These are phyloP conservation scores for Xyrichtys novacula DNA, from an alignment of 2,797 vertebrate genomes.

Conservation along the genomic window DNA sequence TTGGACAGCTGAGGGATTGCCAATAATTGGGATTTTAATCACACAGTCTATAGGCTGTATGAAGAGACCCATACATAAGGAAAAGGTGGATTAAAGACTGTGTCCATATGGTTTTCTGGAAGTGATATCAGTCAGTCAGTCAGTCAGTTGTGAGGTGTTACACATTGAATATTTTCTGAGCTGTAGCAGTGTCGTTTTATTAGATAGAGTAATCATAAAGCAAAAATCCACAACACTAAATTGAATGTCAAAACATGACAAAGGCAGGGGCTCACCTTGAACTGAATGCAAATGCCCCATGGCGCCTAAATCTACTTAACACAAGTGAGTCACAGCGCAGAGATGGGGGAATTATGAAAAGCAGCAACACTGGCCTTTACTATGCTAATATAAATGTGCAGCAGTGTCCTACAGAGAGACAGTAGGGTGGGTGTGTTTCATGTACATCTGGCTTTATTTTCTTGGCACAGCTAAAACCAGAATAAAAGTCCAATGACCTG, in stretches of 20 bases:
- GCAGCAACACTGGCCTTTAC: slow-evolving; percentile 75
- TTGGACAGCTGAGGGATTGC: slow-evolving; percentile 52
- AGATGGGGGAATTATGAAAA: slow-evolving; percentile 66
- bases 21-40: slow-evolving; percentile 73
- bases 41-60: slow-evolving; percentile 51
- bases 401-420: slow-evolving; percentile 64
- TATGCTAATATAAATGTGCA: slow-evolving; percentile 74
- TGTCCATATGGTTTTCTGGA: slow-evolving; percentile 40
- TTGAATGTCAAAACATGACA: slow-evolving; percentile 65
- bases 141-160: slow-evolving; percentile 16
- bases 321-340: slow-evolving; percentile 53
- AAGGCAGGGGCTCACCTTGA: slow-evolving; percentile 60
- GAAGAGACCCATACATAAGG: slow-evolving; percentile 38
- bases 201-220: slow-evolving; percentile 45
- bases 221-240: slow-evolving; percentile 55
- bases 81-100: slow-evolving; percentile 59
- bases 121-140: slow-evolving; percentile 44
- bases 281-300: slow-evolving; percentile 44
- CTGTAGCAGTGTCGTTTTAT: slow-evolving; percentile 29
- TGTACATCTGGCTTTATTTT: slow-evolving; percentile 54
- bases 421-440: slow-evolving; percentile 52
- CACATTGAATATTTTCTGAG: slow-evolving; percentile 33
- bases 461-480: slow-evolving; percentile 40
- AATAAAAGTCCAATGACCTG: slow-evolving; percentile 66
- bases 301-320: slow-evolving; percentile 67